Evolutionary conservation across 2,113 vertebrate species (phyloP).

Genomic region (Alethe castanea): DNA sequence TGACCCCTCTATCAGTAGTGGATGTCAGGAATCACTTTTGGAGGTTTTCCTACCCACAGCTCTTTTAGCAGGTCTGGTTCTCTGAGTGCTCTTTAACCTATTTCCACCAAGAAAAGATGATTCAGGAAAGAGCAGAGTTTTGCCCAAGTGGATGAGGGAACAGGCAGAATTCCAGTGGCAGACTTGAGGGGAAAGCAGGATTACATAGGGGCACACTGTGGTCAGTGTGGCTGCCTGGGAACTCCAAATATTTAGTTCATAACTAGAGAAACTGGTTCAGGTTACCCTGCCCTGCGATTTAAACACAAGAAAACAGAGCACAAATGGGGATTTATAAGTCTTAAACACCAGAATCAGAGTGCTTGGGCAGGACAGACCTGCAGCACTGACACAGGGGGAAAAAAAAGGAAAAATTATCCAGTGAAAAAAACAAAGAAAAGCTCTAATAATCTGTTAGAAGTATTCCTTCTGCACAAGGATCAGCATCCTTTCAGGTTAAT

Average conservation of each 20-base stretch:
- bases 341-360: neutral
- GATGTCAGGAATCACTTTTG: neutral
- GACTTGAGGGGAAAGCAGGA: neutral
- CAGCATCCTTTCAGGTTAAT: neutral
- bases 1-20: neutral
- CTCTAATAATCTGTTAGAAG: neutral
- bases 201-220: neutral
- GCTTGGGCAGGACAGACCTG: neutral
- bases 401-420: fast-evolving
- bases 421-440: neutral
- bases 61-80: neutral
- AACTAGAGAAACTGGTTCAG: neutral
- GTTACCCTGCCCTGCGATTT: slow-evolving; percentile 7
- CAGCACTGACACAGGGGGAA: neutral
- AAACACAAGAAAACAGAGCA: neutral
- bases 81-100: neutral
- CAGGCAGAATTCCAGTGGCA: neutral
- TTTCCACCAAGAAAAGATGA: neutral
- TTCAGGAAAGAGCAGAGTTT: neutral
- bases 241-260: neutral
- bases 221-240: neutral
- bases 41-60: neutral
- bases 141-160: neutral
- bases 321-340: neutral
- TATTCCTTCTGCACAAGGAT: neutral